A percentile compares a stretch with the other conserved stretches of the same genome.
Evolutionary conservation across 2,888 invertebrate genomes (phyloP).

Genomic region (Andrena camellia): DNA sequence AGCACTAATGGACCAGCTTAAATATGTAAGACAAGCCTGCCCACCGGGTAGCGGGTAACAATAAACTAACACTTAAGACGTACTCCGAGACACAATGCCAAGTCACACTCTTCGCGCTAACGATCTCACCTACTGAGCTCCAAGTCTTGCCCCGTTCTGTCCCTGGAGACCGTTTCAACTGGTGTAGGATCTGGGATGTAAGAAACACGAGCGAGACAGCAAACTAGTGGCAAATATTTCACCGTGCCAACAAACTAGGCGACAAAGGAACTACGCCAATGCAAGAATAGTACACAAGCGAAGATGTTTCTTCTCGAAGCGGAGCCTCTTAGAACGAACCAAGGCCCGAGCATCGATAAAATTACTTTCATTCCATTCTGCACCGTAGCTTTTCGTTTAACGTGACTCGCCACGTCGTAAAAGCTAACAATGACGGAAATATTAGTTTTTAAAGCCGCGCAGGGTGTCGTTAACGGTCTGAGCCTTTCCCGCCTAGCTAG

Average conservation of each 20-base stretch:
- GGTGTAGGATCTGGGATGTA: constrained; percentile 14
- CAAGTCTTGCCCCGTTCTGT: constrained; percentile 46
- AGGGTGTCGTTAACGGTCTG: constrained; percentile 79
- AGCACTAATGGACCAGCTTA: constrained; percentile 79
- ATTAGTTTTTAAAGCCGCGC: constrained; percentile 82
- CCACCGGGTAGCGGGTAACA: constrained; percentile 84
- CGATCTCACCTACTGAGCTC: constrained; percentile 80
- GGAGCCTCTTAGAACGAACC: no score
- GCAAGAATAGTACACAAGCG: no score
- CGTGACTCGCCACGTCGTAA: constrained; percentile 71
- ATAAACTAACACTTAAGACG: constrained; percentile 83
- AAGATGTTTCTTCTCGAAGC: no score
- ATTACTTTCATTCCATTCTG: not conserved
- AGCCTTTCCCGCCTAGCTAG: constrained; percentile 48
- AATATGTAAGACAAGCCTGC: constrained; percentile 80
- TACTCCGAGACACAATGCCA: constrained; percentile 81
- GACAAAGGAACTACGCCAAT: no score
- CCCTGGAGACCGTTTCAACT: constrained; percentile 32
- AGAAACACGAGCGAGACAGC: constrained; percentile 19
- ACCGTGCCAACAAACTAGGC: not conserved
- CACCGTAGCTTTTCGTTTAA: constrained; percentile 52
- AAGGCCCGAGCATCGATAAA: no score
- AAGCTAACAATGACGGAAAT: constrained; percentile 83
- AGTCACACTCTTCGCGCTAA: constrained; percentile 83
- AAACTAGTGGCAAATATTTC: constrained; percentile 28